Percentiles rank a stretch among this genome's conserved stretches.
Evolutionary conservation across 2,797 vertebrate genomes (phyloP).

Genomic region (Rhyacichthys aspro): DNA sequence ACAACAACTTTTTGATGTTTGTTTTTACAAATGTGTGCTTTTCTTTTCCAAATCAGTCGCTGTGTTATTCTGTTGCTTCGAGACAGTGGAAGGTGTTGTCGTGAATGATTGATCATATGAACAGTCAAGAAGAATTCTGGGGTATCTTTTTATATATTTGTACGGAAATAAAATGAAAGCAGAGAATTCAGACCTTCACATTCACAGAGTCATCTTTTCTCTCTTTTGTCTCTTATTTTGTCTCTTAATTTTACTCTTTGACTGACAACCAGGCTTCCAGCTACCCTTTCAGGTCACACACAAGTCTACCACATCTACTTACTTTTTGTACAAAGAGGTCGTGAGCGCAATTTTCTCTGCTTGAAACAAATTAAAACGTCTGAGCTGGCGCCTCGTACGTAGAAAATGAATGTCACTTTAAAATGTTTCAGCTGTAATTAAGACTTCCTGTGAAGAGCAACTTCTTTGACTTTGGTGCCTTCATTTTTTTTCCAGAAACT

Average conservation of each 20-base stretch:
- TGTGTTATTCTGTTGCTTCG: background rate
- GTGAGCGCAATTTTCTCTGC: slow-evolving; percentile 27
- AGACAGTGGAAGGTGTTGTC: slow-evolving; percentile 14
- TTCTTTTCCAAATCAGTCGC: background rate
- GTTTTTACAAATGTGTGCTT: background rate
- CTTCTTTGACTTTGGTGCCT: slow-evolving; percentile 14
- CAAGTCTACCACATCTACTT: slow-evolving; percentile 23
- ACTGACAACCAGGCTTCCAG: slow-evolving; percentile 20
- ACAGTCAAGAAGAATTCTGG: background rate
- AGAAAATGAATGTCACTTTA: slow-evolving; percentile 22
- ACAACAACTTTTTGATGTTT: slow-evolving; percentile 11
- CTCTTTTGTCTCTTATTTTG: slow-evolving; percentile 71
- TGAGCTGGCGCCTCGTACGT: slow-evolving; percentile 4
- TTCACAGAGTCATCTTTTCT: slow-evolving; percentile 48
- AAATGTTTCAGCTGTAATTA: slow-evolving; percentile 40
- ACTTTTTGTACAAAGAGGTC: slow-evolving; percentile 27
- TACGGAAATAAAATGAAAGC: slow-evolving; percentile 75
- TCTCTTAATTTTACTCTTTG: slow-evolving; percentile 47
- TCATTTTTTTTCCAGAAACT: slow-evolving; percentile 8
- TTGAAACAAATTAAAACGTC: slow-evolving; percentile 41
- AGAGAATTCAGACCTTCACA: slow-evolving; percentile 74
- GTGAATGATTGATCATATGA: slow-evolving; percentile 42
- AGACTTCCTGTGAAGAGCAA: slow-evolving; percentile 17
- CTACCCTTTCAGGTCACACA: slow-evolving; percentile 26
- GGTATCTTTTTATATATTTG: slow-evolving; percentile 57